These are phyloP conservation scores for Sapajus apella DNA, from an alignment of 2,113 vertebrate genomes.

Conservation along the genomic window DNA sequence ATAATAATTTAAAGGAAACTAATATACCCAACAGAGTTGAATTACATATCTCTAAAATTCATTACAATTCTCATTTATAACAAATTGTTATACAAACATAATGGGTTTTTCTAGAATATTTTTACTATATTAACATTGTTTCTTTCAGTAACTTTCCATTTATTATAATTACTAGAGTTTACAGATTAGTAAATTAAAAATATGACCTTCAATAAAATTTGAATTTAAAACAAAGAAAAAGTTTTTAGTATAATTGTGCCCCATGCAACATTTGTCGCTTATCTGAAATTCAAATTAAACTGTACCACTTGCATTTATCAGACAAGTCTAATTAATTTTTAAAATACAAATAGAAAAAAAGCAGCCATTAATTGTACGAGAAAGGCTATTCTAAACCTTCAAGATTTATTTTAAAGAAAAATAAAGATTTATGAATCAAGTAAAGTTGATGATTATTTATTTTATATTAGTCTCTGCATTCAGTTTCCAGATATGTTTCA, in stretches of 20 bases:
- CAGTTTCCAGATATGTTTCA: not conserved
- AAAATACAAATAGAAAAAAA: not conserved
- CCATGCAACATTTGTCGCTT: not conserved
- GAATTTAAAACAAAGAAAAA: not conserved
- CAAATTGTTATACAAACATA: not conserved
- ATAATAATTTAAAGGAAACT: not conserved
- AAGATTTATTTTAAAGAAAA: not conserved
- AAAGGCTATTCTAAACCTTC: not conserved
- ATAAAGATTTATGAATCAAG: not conserved
- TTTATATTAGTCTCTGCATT: not conserved
- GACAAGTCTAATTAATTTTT: not conserved
- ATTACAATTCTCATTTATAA: not conserved
- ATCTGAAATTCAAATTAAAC: constrained; percentile 4
- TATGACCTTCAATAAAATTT: not conserved
- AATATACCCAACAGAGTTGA: not conserved
- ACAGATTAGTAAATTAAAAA: not conserved
- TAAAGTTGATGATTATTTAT: not conserved
- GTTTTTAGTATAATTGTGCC: not conserved
- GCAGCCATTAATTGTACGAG: too few species aligned
- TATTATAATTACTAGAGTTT: not conserved
- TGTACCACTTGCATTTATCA: not conserved
- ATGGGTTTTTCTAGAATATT: not conserved
- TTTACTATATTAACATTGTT: not conserved
- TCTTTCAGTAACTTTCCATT: not conserved
- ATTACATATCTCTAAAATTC: not conserved